phyloP scores from a whole-genome alignment of 1,140 invertebrate genomes.

The Trichoplusia ni region DNA sequence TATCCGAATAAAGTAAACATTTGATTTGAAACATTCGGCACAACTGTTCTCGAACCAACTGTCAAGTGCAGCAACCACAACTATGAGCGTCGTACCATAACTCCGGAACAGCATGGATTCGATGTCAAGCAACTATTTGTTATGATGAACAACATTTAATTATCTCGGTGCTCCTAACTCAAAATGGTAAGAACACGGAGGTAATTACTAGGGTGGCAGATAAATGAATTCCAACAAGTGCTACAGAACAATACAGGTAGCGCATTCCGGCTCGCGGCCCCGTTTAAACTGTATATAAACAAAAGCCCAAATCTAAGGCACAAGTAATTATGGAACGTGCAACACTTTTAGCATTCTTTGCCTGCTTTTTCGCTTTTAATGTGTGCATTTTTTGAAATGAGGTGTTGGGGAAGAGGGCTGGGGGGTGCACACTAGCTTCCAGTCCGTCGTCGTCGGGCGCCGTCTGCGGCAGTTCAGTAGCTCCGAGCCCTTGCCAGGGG shows the following conservation, averaged over 20 bases:
- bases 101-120: background rate
- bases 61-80: constrained; percentile 6
- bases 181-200: constrained; percentile 18
- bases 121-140: constrained; percentile 2
- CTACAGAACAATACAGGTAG: constrained; percentile 28
- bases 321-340: constrained; percentile 60
- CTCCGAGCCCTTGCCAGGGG: constrained; percentile 58
- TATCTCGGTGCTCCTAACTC: constrained; percentile 10
- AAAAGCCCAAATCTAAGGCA: constrained; percentile 47
- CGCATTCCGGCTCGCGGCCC: constrained; percentile 24
- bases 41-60: background rate
- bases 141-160: constrained; percentile 29
- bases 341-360: constrained; percentile 60
- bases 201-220: constrained; percentile 19
- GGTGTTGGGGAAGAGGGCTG: constrained; percentile 46
- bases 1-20: constrained; percentile 23
- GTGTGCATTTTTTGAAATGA: constrained; percentile 71
- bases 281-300: constrained; percentile 46
- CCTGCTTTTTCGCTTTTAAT: constrained; percentile 60
- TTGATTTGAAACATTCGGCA: constrained; percentile 29
- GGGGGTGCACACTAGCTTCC: constrained; percentile 55
- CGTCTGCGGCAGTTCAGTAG: constrained; percentile 64
- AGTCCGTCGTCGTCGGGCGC: constrained; percentile 55
- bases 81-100: background rate
- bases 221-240: constrained; percentile 31